phyloP scores from a whole-genome alignment of 2,797 vertebrate genomes.

The Lateolabrax maculatus region DNA sequence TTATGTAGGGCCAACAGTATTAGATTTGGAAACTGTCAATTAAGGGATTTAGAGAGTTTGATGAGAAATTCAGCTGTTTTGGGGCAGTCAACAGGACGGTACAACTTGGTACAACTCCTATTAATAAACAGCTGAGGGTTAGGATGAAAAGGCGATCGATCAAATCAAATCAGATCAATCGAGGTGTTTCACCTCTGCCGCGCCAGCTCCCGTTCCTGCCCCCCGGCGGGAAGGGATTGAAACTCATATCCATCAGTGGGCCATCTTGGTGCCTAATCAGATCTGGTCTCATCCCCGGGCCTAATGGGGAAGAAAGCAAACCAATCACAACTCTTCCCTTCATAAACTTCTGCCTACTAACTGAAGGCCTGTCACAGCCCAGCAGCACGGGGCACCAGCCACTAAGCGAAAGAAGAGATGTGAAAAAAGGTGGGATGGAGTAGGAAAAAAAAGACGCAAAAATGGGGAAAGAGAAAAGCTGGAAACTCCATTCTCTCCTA shows the following conservation, averaged over 20 bases:
- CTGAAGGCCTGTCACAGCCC: slow-evolving; percentile 55
- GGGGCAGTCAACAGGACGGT: slow-evolving; percentile 12
- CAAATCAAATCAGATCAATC: slow-evolving; percentile 64
- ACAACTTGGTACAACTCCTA: slow-evolving; percentile 37
- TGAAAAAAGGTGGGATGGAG: slow-evolving; percentile 47
- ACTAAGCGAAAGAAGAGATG: slow-evolving; percentile 57
- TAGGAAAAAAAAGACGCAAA: slow-evolving; percentile 26
- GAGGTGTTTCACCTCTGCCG: slow-evolving; percentile 85
- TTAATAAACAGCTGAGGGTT: slow-evolving; percentile 40
- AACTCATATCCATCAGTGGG: slow-evolving; percentile 86
- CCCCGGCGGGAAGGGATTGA: slow-evolving; percentile 84
- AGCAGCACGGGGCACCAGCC: slow-evolving; percentile 63
- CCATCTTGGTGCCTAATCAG: slow-evolving; percentile 84
- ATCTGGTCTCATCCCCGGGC: slow-evolving; percentile 82
- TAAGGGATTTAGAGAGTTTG: not conserved
- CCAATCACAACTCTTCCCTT: slow-evolving; percentile 77
- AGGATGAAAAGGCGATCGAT: slow-evolving; percentile 57
- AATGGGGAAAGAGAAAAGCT: slow-evolving; percentile 21
- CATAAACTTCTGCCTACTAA: slow-evolving; percentile 34
- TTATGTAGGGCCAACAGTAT: slow-evolving; percentile 1
- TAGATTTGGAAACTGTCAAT: not conserved
- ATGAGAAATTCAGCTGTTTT: slow-evolving; percentile 17
- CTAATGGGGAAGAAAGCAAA: slow-evolving; percentile 83
- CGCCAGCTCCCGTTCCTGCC: slow-evolving; percentile 83
- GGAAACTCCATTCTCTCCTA: slow-evolving; percentile 31